Percentiles rank a stretch among this genome's conserved stretches.
Evolutionary conservation across 53 echinoderm and acorn worm genomes (phyloP).

Genomic region (Holothuria leucospilota): DNA sequence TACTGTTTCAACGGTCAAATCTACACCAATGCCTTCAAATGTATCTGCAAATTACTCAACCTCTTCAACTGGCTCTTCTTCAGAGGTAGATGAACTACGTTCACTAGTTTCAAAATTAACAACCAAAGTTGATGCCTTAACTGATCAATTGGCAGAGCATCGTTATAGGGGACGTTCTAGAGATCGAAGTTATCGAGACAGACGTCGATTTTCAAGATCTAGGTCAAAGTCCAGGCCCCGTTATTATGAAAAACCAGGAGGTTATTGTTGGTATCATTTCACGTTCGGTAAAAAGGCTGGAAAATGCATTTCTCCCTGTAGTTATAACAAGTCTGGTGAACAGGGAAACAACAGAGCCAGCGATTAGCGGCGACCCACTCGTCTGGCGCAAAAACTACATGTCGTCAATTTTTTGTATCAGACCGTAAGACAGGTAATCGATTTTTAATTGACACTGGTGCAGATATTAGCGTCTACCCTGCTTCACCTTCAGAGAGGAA

Average conservation of each 20-base stretch:
- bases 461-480: too few relatives aligned
- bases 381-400: too few relatives aligned
- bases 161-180: too few relatives aligned
- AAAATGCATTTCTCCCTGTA: too few relatives aligned
- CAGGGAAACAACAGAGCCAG: constrained; percentile 56
- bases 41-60: neutral
- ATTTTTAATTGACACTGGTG: too few relatives aligned
- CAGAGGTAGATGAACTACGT: neutral
- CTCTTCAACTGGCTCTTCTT: neutral
- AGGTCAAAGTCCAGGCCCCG: neutral
- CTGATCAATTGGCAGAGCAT: neutral
- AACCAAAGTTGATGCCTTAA: neutral
- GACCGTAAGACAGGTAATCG: too few relatives aligned
- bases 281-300: too few relatives aligned
- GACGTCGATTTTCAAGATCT: neutral
- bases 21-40: neutral
- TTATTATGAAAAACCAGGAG: neutral
- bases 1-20: neutral
- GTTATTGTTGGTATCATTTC: too few relatives aligned
- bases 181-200: too few relatives aligned
- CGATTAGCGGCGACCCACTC: constrained; percentile 40
- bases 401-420: too few relatives aligned
- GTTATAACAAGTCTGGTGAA: neutral
- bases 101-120: neutral
- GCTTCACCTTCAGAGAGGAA: too few relatives aligned